Conservation (phyloP, 1,140 invertebrate species). For the Eumaeus atala region DNA sequence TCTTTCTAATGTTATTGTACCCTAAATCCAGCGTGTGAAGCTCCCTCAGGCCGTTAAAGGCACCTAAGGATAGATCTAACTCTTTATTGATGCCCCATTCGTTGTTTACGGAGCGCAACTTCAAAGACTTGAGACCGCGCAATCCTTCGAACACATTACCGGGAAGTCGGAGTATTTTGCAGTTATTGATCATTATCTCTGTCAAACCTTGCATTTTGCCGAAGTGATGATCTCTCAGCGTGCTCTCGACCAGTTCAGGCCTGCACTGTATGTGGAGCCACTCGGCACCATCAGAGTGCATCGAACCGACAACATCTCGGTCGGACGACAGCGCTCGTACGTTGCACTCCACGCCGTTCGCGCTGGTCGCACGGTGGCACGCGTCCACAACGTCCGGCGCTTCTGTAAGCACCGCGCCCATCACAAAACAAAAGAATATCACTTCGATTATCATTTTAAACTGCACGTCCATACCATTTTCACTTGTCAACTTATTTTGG, state of each 20-base stretch:
- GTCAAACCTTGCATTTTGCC: slow-evolving; percentile 80
- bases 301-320: slow-evolving; percentile 71
- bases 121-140: slow-evolving; percentile 80
- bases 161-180: slow-evolving; percentile 83
- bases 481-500: slow-evolving; percentile 56
- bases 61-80: slow-evolving; percentile 76
- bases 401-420: slow-evolving; percentile 66
- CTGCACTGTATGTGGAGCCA: slow-evolving; percentile 79
- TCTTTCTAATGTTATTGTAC: slow-evolving; percentile 81
- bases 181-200: slow-evolving; percentile 80
- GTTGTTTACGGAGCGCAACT: slow-evolving; percentile 80
- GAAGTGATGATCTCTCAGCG: slow-evolving; percentile 79
- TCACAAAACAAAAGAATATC: slow-evolving; percentile 70
- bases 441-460: slow-evolving; percentile 68
- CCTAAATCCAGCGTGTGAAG: slow-evolving; percentile 82
- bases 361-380: slow-evolving; percentile 79
- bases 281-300: slow-evolving; percentile 77
- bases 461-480: slow-evolving; percentile 68
- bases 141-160: slow-evolving; percentile 82
- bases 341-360: slow-evolving; percentile 72
- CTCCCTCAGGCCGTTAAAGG: slow-evolving; percentile 79
- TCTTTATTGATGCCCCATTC: slow-evolving; percentile 79
- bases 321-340: slow-evolving; percentile 71
- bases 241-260: slow-evolving; percentile 80
- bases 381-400: slow-evolving; percentile 60